phyloP scores from a whole-genome alignment of 2,113 vertebrate species.

The Bungarus multicinctus region DNA sequence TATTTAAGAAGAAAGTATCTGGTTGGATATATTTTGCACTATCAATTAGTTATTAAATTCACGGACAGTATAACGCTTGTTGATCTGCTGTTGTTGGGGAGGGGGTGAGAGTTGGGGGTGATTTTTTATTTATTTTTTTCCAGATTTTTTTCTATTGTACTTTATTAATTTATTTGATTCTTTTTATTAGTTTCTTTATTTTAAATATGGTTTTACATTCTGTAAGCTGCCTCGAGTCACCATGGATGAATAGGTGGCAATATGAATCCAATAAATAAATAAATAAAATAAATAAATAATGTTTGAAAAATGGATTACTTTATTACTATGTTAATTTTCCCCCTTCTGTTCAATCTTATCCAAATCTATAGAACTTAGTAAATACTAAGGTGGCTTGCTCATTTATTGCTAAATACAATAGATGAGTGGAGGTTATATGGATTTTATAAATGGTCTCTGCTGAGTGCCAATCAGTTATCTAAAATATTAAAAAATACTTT shows the following conservation, averaged over 20 bases:
- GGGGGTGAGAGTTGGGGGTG: no score
- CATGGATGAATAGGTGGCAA: no score
- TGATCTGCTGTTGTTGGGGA: no score
- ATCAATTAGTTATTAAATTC: neutral
- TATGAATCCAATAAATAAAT: no score
- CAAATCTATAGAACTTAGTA: neutral
- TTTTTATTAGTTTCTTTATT: no score
- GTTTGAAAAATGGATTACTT: neutral
- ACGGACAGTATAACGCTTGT: neutral
- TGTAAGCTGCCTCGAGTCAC: no score
- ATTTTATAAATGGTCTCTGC: neutral
- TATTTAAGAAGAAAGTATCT: neutral
- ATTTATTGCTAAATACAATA: neutral
- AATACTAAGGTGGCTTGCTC: neutral
- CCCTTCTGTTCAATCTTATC: neutral
- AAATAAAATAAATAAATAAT: no score
- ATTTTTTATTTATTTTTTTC: no score
- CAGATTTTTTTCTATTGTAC: no score
- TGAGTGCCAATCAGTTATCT: neutral
- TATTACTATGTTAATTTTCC: neutral
- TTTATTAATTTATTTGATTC: no score
- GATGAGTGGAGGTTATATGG: neutral
- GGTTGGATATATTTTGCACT: neutral
- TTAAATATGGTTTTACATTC: no score
- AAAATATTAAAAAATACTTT: neutral